A percentile compares a stretch with the other conserved stretches of the same genome.
These are phyloP conservation scores for Sprattus sprattus DNA, from an alignment of 2,113 vertebrate genomes.

Conservation along the genomic window DNA sequence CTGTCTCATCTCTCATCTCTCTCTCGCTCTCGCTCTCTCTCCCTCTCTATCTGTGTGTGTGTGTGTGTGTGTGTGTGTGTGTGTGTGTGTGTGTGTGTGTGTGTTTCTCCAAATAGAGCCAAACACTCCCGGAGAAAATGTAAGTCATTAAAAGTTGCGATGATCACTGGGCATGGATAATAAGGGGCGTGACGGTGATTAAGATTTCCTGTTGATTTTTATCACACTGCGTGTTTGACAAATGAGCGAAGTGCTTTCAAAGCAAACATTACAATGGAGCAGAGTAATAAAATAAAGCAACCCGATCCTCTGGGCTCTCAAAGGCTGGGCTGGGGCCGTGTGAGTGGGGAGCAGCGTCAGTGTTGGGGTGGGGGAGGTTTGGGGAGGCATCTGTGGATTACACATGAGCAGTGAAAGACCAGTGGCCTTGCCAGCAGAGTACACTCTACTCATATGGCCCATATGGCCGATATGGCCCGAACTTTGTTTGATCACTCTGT, in stretches of 20 bases:
- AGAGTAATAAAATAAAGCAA: conserved; percentile 12
- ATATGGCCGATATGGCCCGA: no score
- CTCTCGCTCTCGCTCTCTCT: neutral
- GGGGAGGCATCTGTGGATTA: neutral
- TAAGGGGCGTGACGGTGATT: neutral
- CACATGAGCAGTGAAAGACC: neutral
- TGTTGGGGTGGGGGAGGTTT: neutral
- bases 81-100: conserved; percentile 11
- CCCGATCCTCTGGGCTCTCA: neutral
- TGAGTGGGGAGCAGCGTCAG: neutral
- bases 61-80: neutral
- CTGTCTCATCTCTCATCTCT: neutral
- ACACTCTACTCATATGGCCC: neutral
- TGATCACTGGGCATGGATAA: neutral
- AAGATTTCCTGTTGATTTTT: conserved; percentile 17
- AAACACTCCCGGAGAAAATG: neutral
- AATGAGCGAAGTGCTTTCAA: conserved; percentile 1
- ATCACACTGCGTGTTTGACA: conserved; percentile 13
- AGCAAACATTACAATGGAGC: conserved; percentile 4
- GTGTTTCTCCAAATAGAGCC: neutral
- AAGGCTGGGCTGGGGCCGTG: neutral
- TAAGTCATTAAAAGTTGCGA: neutral
- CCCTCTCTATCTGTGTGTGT: neutral
- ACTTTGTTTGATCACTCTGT: conserved; percentile 10
- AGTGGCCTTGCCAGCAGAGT: neutral